phyloP scores from a whole-genome alignment of 2,888 invertebrate genomes.

The Trissolcus japonicus region DNA sequence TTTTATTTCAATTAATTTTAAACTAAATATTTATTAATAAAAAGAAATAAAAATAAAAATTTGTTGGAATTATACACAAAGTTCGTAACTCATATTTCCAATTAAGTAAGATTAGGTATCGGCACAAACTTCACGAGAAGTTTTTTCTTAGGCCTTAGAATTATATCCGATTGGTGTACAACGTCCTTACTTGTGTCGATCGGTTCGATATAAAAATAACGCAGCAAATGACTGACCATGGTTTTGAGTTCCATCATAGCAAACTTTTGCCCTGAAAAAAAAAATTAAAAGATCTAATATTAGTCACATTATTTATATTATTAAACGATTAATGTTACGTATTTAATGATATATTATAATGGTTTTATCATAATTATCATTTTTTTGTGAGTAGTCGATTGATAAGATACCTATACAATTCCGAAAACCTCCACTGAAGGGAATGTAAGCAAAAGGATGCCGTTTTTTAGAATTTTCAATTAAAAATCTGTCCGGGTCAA shows the following conservation, averaged over 20 bases:
- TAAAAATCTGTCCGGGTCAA: conserved; percentile 75
- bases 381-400: not conserved
- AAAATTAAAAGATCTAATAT: no score
- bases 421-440: conserved; percentile 69
- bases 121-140: conserved; percentile 30
- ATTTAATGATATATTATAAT: not conserved
- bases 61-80: no score
- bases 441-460: conserved; percentile 81
- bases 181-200: conserved; percentile 22
- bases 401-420: conserved; percentile 80
- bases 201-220: conserved; percentile 27
- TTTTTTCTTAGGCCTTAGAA: conserved; percentile 22
- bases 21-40: no score
- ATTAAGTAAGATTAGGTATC: not conserved
- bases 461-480: conserved; percentile 70
- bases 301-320: not conserved
- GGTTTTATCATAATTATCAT: not conserved
- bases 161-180: conserved; percentile 18
- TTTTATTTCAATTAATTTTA: no score
- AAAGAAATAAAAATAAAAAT: no score
- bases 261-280: conserved; percentile 37
- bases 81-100: no score
- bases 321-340: not conserved
- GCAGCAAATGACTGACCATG: conserved; percentile 11
- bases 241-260: conserved; percentile 43